These are phyloP conservation scores for Penaeus indicus DNA, from an alignment of 1,140 invertebrate genomes.

Conservation along the genomic window DNA sequence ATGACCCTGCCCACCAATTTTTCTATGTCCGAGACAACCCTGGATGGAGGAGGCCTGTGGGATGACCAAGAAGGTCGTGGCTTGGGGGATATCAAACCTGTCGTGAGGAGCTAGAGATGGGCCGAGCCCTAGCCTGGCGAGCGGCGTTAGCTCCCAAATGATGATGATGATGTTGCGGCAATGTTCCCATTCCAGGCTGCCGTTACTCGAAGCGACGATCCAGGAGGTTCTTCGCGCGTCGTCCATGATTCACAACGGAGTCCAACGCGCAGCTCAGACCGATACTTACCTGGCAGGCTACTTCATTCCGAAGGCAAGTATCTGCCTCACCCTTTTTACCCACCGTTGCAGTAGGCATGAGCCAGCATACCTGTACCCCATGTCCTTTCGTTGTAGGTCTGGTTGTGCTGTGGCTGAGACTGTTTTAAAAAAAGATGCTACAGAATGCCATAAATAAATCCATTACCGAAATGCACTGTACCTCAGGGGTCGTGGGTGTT, in stretches of 20 bases:
- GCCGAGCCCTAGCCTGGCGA: too few species aligned
- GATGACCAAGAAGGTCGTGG: too few species aligned
- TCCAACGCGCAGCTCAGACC: slow-evolving; percentile 77
- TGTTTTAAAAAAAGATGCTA: neutral
- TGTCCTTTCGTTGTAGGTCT: slow-evolving; percentile 83
- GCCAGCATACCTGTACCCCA: slow-evolving; percentile 80
- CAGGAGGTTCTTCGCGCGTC: slow-evolving; percentile 73
- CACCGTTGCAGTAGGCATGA: slow-evolving; percentile 51
- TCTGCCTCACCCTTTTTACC: too few species aligned
- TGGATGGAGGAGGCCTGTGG: too few species aligned
- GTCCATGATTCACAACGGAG: neutral
- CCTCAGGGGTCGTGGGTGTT: slow-evolving; percentile 78
- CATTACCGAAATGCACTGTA: slow-evolving; percentile 70
- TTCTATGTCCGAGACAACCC: too few species aligned
- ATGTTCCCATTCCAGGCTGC: slow-evolving; percentile 68
- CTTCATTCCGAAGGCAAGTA: slow-evolving; percentile 27
- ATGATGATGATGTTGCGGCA: too few species aligned
- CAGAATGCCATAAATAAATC: neutral
- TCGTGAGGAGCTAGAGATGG: too few species aligned
- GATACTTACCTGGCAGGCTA: slow-evolving; percentile 76
- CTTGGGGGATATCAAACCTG: too few species aligned
- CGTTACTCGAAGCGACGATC: slow-evolving; percentile 78
- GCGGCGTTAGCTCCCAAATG: too few species aligned
- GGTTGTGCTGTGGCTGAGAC: slow-evolving; percentile 68
- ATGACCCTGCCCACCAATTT: too few species aligned